Percentiles rank a stretch among this genome's conserved stretches.
These are phyloP conservation scores for Temnothorax rugatulus DNA, from an alignment of 2,888 invertebrate species.

Conservation along the genomic window DNA sequence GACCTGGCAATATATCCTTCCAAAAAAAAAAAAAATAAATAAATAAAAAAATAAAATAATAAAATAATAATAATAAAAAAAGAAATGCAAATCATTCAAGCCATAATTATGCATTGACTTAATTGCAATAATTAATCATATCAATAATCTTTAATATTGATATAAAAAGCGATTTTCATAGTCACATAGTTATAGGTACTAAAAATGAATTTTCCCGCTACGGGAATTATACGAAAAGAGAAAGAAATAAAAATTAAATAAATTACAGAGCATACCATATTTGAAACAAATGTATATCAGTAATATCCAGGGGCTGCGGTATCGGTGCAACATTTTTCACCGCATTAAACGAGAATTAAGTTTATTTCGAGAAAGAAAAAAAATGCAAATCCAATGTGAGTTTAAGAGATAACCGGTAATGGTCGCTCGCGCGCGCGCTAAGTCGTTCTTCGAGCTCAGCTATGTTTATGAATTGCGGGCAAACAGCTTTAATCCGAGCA, in stretches of 20 bases:
- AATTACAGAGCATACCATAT: not conserved
- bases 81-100: not conserved
- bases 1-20: not conserved
- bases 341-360: conserved; percentile 33
- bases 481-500: conserved; percentile 51
- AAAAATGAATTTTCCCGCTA: not conserved
- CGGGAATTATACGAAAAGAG: not conserved
- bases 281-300: not conserved
- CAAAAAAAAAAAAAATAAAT: not conserved
- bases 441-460: conserved; percentile 41
- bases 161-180: not conserved
- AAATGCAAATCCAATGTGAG: conserved; percentile 45
- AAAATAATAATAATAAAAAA: too few relatives aligned
- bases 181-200: not conserved
- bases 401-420: conserved; percentile 19
- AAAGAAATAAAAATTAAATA: conserved; percentile 1
- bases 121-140: not conserved
- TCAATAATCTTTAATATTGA: not conserved
- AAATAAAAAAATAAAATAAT: too few relatives aligned
- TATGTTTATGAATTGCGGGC: conserved; percentile 53
- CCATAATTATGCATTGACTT: not conserved
- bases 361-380: conserved; percentile 24
- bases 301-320: not conserved
- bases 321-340: conserved; percentile 27
- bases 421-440: conserved; percentile 8